Evolutionary conservation across 2,113 vertebrate species (phyloP), one percentile per base, ranked within the genome.

Genomic region (Collichthys lucidus): DNA sequence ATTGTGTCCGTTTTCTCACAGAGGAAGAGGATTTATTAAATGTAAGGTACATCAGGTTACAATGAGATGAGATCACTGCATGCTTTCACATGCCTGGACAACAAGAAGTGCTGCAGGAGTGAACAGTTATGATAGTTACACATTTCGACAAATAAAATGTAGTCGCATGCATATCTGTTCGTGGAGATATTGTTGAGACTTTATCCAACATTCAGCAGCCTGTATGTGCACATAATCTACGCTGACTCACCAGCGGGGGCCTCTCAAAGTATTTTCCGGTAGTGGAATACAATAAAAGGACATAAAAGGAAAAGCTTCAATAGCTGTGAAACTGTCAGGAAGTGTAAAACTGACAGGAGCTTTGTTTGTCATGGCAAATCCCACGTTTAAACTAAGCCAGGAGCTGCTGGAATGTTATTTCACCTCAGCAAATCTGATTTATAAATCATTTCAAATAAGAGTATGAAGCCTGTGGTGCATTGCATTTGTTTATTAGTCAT

Each of bases 291-390:
- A 79, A 73, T 66, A 40, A 79, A 76, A 67, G 73, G 42, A 74
- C 78, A 71, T 62, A 15, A 75, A 80, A 55, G 56, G 6, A 74
- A 74, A 67, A 75, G 31, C 82, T 69, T 69, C 61, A 65, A 62
- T 77, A 24, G 76, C 53, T 68, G 78, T 26, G 75, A 83, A 85
- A 62, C 59, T 80, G 72, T 77, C 88, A 84, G 77, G 64, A 89
- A 86, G 52, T 40, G 68, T 67, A 31, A 86, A 88, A 79, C 29
- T 56, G 61, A 74, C 63, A 24, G 17, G n/a, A 55, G 66, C 44
- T 80, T 68, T 72, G 60, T 77, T 74, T 72, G 40, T 72, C 64
- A 14, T 16, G 35, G 14, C 24, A 44, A 77, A 68, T 77, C 70
- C 66, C 53, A 26, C 35, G 63, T 59, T 59, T 40, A 61, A 69